Conservation (phyloP, 2,113 vertebrate species). For the Pterophyllum scalare region DNA sequence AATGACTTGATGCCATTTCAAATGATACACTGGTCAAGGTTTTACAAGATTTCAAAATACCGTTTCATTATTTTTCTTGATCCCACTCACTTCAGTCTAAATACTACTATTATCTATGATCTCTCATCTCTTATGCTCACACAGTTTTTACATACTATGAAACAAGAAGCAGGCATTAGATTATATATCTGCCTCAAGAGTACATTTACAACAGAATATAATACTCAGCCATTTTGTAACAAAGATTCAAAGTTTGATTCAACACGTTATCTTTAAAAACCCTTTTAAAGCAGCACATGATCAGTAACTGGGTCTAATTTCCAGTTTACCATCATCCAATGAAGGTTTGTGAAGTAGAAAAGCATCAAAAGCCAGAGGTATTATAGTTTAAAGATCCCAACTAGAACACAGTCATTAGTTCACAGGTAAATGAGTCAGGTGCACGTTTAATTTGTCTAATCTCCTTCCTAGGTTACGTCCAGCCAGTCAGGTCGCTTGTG, state of each 20-base stretch:
- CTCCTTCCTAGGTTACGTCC: slow-evolving; percentile 86
- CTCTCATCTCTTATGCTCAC: not conserved
- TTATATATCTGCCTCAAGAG: slow-evolving; percentile 6
- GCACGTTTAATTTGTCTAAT: not conserved
- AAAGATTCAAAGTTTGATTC: slow-evolving; percentile 37
- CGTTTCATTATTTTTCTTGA: too few species aligned
- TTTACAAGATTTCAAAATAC: not conserved
- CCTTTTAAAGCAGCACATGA: slow-evolving; percentile 43
- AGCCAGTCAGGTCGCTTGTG: slow-evolving; percentile 93
- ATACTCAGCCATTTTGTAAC: slow-evolving; percentile 35
- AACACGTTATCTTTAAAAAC: slow-evolving; percentile 15
- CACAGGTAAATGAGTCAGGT: slow-evolving; percentile 28
- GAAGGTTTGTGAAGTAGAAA: slow-evolving; percentile 29
- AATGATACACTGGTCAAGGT: slow-evolving; percentile 26
- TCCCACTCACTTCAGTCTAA: not conserved
- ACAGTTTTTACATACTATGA: slow-evolving; percentile 19
- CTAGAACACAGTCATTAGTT: slow-evolving; percentile 6
- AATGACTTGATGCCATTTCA: slow-evolving; percentile 38
- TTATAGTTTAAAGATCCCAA: slow-evolving; percentile 36
- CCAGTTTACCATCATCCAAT: slow-evolving; percentile 50
- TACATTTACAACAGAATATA: slow-evolving; percentile 34
- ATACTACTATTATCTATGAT: slow-evolving; percentile 18
- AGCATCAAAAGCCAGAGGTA: slow-evolving; percentile 46
- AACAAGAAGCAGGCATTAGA: slow-evolving; percentile 9
- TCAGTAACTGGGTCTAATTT: slow-evolving; percentile 57